phyloP scores from a whole-genome alignment of 2,797 vertebrate species.

The Centroberyx gerrardi region DNA sequence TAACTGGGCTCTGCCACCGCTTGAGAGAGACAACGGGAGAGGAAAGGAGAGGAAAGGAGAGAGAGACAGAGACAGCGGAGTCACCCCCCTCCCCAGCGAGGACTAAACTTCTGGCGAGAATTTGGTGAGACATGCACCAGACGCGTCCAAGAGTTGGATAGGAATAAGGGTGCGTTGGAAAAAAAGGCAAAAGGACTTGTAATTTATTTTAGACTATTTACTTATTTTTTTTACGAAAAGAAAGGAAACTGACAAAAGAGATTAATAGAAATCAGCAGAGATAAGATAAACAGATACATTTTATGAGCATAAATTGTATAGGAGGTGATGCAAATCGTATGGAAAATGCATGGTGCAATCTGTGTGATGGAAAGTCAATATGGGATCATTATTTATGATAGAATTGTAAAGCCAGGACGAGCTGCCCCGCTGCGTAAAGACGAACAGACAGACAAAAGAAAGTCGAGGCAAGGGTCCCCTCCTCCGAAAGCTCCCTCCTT shows the following conservation, averaged over 20 bases:
- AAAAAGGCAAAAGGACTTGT: constrained; percentile 32
- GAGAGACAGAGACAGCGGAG: constrained; percentile 40
- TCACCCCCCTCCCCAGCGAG: constrained; percentile 49
- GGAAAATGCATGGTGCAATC: constrained; percentile 3
- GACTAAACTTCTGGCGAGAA: constrained; percentile 74
- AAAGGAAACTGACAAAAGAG: neutral
- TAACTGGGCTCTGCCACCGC: constrained; percentile 68
- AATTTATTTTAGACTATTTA: neutral
- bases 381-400: constrained; percentile 10
- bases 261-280: constrained; percentile 6
- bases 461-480: constrained; percentile 52
- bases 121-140: constrained; percentile 68
- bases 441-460: constrained; percentile 66
- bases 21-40: constrained; percentile 46
- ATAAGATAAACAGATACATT: constrained; percentile 29
- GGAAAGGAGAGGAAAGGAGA: constrained; percentile 37
- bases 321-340: constrained; percentile 1
- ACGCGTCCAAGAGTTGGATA: constrained; percentile 12
- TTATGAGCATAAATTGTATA: constrained; percentile 19
- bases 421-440: constrained; percentile 17
- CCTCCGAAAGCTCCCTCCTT: constrained; percentile 52
- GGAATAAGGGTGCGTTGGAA: constrained; percentile 46
- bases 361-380: constrained; percentile 21
- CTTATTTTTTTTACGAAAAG: neutral
- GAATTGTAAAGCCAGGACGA: neutral